Evolutionary conservation across 2,888 invertebrate genomes (phyloP), one percentile per base, ranked within the genome.

Genomic region (Thecophora atra): DNA sequence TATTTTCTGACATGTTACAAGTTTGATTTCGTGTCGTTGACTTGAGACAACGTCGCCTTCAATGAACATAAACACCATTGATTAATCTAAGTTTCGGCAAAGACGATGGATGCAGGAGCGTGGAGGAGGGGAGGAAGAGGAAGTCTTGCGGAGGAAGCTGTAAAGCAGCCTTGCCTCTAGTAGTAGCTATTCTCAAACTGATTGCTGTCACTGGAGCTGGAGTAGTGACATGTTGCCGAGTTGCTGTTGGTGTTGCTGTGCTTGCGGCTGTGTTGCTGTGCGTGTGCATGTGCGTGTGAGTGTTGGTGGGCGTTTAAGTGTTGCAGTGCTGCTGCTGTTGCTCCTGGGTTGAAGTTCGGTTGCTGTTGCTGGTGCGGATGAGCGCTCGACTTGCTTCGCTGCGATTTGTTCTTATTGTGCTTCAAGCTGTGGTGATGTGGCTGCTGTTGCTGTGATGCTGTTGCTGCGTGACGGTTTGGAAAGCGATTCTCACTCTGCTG

Each of bases 141-240:
- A 26, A 15, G 65, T 11, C 13, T 51, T 7, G 26, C 24, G 17
- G 54, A 54, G 2, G 21, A 21, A 6, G 13, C 24, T n/a, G 54
- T 54, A 21, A 11, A 24, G 21, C 54, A 26, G n/a, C 28, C 19
- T 52, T 42, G 62, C 44, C 52, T 28, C 70, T 77, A 78, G 76
- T 78, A 78, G 72, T 77, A 77, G 71, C 76, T 78, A 75, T 76
- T 85, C 81, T 85, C 85, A 75, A 84, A 84, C 77, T 84, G 85
- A 77, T 85, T 78, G 78, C 86, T 85, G 77, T 85, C 85, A 80
- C 82, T 85, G 74, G 85, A 85, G 75, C 84, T 85, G 64, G 82
- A 79, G 72, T 83, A 79, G 74, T 83, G 79, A 75, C 76, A 77
- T 24, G 71, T 70, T 28, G 62, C 51, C 21, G 70, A 52, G 37